Conservation (phyloP, 2,888 invertebrate species). For the Ectemnius continuus region DNA sequence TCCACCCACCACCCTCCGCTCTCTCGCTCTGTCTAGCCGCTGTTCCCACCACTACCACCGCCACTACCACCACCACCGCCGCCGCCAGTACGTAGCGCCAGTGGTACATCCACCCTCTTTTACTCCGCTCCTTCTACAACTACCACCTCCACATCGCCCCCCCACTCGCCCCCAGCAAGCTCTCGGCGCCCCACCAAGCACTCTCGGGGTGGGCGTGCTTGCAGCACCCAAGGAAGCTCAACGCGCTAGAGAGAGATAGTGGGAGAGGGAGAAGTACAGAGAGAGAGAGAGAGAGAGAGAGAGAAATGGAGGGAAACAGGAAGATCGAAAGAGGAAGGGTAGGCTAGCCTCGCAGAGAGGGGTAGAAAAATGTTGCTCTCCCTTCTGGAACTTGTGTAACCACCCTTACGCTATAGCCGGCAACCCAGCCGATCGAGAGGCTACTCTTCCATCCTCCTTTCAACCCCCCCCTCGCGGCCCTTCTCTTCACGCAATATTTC, state of each 20-base stretch:
- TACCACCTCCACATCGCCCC: conserved; percentile 35
- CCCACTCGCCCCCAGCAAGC: conserved; percentile 34
- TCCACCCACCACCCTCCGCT: not conserved
- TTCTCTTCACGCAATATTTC: conserved; percentile 4
- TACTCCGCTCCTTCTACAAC: not conserved
- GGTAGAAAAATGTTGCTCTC: conserved; percentile 59
- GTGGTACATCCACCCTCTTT: conserved; percentile 12
- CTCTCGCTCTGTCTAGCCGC: not conserved
- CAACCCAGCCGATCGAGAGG: not conserved
- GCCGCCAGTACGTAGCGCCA: conserved; percentile 29
- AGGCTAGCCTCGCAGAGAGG: conserved; percentile 39
- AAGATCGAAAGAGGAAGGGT: conserved; percentile 39
- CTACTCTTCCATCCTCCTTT: not conserved
- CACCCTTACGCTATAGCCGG: not conserved
- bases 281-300: conserved; percentile 3
- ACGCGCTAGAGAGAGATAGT: not conserved
- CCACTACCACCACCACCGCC: conserved; percentile 11
- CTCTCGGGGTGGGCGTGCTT: conserved; percentile 69
- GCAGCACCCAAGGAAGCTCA: conserved; percentile 4
- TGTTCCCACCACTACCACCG: not conserved
- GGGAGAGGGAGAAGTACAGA: too few relatives aligned
- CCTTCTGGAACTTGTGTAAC: conserved; percentile 32
- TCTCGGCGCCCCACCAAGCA: conserved; percentile 10
- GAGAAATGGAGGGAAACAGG: conserved; percentile 10
- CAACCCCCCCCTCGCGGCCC: not conserved